Evolutionary conservation across 2,888 invertebrate genomes (phyloP), one percentile per base, ranked within the genome.

Genomic region (Nephrotoma guestfalica): DNA sequence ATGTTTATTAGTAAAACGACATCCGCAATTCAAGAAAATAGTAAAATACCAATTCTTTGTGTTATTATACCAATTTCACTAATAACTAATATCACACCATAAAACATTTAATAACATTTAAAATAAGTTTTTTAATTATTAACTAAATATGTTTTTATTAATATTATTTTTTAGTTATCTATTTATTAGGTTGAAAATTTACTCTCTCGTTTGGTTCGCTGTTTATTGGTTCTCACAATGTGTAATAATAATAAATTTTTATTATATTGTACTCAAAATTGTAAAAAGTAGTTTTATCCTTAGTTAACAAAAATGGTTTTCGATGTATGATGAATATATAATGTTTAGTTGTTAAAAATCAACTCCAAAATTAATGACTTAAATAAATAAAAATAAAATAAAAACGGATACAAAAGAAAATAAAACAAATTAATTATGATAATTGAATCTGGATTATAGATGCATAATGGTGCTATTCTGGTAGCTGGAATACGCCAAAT

Each of bases 381-480:
- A 15, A 41, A 41, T 15, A 15, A 41, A 85, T 42, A 41, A 85
- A 4, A 85, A n/a, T 15, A 41, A 85, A 85, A 85, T 85, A 41
- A 85, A n/a, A 41, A 15, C 4, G n/a, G 40, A 71, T 15, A 1
- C 7, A 40, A 83, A 11, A 41, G 40, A 41, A 41, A 71, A 41
- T 85, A 85, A 85, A 85, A n/a, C 30, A 83, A 83, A 51, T 57
- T 57, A 57, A 57, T 57, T 57, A 57, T 57, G 51, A 57, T 57
- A 57, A 57, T 57, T 57, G 51, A 15, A 41, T 41, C 41, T 85
- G 41, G 85, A 47, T 91, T 91, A 91, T 87, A 91, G 91, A 90
- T 91, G 91, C 91, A 91, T 91, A 88, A 91, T 90, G 89, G 91
- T 91, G 90, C 91, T 91, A 90, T 91, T 91, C 90, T 91, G 91